Evolutionary conservation across 2,113 vertebrate genomes (phyloP).

Genomic region (Origma solitaria): DNA sequence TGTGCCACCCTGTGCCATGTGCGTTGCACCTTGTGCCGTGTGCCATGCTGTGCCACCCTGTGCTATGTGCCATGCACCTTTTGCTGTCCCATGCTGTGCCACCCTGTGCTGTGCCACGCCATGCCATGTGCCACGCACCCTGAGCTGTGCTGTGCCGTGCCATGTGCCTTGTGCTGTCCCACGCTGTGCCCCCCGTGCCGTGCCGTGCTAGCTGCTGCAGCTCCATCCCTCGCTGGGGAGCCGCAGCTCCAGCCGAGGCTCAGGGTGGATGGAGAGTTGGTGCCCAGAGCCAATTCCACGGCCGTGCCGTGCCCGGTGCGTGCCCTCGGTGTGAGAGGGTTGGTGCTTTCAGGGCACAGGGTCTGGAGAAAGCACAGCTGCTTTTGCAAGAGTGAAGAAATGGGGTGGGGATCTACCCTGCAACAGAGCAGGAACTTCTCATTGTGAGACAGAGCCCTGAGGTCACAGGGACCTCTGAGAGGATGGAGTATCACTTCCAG

Average conservation of each 20-base stretch:
- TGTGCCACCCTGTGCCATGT: too few relatives aligned
- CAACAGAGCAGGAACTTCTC: background rate
- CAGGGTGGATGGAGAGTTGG: background rate
- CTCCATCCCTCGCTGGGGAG: background rate
- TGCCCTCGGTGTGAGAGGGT: fast-evolving
- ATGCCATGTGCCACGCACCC: too few relatives aligned
- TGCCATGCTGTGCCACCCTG: too few relatives aligned
- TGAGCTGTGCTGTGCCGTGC: too few relatives aligned
- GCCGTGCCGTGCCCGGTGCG: fast-evolving
- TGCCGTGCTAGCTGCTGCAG: background rate
- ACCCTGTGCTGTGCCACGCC: too few relatives aligned
- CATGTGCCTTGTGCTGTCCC: too few relatives aligned
- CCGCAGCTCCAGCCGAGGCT: fast-evolving
- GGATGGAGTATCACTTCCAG: background rate
- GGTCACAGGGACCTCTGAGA: background rate
- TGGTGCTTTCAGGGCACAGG: fast-evolving
- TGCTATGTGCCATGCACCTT: too few relatives aligned
- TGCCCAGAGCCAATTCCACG: too few relatives aligned
- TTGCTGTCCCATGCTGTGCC: too few relatives aligned
- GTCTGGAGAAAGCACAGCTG: background rate
- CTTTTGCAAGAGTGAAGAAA: background rate
- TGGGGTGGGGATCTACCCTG: background rate
- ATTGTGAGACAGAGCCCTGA: background rate
- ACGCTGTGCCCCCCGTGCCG: too few relatives aligned
- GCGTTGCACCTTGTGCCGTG: too few relatives aligned